phyloP scores from a whole-genome alignment of 2,797 vertebrate genomes.

The Neopelma chrysocephalum region DNA sequence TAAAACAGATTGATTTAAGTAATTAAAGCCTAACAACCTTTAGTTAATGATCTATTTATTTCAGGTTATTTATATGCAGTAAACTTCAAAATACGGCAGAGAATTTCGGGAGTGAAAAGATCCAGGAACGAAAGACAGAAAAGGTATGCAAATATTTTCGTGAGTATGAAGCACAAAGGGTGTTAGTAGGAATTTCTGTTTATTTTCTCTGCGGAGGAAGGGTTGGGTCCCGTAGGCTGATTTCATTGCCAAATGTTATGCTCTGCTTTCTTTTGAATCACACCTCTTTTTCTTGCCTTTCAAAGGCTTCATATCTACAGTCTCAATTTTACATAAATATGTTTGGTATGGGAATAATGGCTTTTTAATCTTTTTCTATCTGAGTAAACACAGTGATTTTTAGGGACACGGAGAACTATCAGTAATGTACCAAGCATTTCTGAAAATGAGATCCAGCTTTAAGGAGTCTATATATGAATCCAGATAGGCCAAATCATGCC shows the following conservation, averaged over 20 bases:
- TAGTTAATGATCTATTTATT: constrained; percentile 11
- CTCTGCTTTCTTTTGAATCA: neutral
- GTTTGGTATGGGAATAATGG: neutral
- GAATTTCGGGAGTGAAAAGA: neutral
- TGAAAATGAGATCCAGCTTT: neutral
- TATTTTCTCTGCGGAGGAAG: neutral
- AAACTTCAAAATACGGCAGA: neutral
- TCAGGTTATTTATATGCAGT: neutral
- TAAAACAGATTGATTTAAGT: neutral
- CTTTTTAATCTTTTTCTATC: neutral
- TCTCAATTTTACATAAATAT: neutral
- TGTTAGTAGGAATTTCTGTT: neutral
- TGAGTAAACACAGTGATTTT: neutral
- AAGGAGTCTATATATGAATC: neutral
- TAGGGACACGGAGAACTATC: neutral
- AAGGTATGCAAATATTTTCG: neutral
- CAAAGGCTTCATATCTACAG: neutral
- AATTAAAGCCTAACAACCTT: neutral
- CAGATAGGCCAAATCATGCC: neutral
- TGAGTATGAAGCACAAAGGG: constrained; percentile 36
- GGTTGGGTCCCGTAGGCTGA: neutral
- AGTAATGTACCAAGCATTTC: neutral
- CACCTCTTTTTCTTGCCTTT: neutral
- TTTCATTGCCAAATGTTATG: neutral
- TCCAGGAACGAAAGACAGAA: neutral